These are phyloP conservation scores for Malurus splendens DNA, from an alignment of 2,797 vertebrate genomes.

Conservation along the genomic window DNA sequence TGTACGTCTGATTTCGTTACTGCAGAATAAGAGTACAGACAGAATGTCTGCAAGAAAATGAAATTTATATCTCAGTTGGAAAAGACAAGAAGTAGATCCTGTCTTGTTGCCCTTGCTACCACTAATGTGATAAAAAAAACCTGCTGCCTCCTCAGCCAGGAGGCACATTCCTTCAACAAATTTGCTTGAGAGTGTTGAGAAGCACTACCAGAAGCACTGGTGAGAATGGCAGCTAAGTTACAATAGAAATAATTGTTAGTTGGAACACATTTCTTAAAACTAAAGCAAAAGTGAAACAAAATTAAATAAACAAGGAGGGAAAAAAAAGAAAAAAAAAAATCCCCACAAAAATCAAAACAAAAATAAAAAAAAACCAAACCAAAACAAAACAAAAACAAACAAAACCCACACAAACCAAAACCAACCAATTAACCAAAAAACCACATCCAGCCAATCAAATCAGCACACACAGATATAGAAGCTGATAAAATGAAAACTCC, in stretches of 20 bases:
- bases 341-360: too few relatives aligned
- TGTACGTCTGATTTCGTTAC: rapidly evolving
- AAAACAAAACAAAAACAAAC: too few relatives aligned
- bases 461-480: neutral
- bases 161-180: neutral
- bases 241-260: neutral
- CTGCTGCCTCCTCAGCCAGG: neutral
- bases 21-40: neutral
- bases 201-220: neutral
- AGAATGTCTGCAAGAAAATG: neutral
- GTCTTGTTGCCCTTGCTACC: neutral
- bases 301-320: neutral
- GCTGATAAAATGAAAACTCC: neutral
- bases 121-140: rapidly evolving
- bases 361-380: too few relatives aligned
- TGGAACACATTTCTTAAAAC: too few relatives aligned
- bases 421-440: too few relatives aligned
- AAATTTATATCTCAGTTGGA: neutral
- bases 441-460: too few relatives aligned
- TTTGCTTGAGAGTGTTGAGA: neutral
- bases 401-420: too few relatives aligned
- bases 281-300: too few relatives aligned
- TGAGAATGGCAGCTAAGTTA: neutral
- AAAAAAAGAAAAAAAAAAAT: neutral
- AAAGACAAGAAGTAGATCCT: neutral